Percentiles rank a stretch among this genome's conserved stretches.
These are phyloP conservation scores for Cyclina sinensis DNA, from an alignment of 1,140 invertebrate species.

Conservation along the genomic window DNA sequence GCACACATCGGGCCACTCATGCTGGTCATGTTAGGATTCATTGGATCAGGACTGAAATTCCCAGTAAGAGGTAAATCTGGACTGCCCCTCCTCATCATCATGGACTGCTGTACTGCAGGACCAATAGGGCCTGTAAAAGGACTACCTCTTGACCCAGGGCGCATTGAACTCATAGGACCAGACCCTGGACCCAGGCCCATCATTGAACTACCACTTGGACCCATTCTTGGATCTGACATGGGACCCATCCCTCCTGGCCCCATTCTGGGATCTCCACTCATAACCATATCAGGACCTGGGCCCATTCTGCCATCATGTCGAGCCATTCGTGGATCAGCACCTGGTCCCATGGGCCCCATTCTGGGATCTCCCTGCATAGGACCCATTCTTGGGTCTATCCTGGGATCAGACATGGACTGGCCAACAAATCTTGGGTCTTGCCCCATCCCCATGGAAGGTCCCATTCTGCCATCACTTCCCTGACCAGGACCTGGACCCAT, in stretches of 20 bases:
- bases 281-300: constrained; percentile 47
- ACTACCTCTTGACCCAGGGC: constrained; percentile 60
- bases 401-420: constrained; percentile 67
- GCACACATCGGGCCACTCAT: constrained; percentile 59
- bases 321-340: constrained; percentile 13
- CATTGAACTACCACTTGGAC: constrained; percentile 70
- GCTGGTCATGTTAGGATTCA: constrained; percentile 60
- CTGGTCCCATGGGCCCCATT: constrained; percentile 60
- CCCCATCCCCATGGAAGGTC: constrained; percentile 77
- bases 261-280: constrained; percentile 40
- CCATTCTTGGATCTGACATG: constrained; percentile 70
- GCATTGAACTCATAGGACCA: constrained; percentile 55
- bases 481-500: constrained; percentile 76
- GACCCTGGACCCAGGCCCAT: constrained; percentile 43
- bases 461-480: constrained; percentile 69
- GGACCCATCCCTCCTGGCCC: constrained; percentile 56
- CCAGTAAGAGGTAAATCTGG: constrained; percentile 54
- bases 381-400: constrained; percentile 67
- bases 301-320: constrained; percentile 50
- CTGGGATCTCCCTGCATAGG: constrained; percentile 50
- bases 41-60: constrained; percentile 61
- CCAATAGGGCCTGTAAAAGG: constrained; percentile 61
- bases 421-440: constrained; percentile 68
- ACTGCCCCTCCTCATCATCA: constrained; percentile 72
- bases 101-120: constrained; percentile 70